Evolutionary conservation across 2,113 vertebrate genomes (phyloP).

Genomic region (Eonycteris spelaea): DNA sequence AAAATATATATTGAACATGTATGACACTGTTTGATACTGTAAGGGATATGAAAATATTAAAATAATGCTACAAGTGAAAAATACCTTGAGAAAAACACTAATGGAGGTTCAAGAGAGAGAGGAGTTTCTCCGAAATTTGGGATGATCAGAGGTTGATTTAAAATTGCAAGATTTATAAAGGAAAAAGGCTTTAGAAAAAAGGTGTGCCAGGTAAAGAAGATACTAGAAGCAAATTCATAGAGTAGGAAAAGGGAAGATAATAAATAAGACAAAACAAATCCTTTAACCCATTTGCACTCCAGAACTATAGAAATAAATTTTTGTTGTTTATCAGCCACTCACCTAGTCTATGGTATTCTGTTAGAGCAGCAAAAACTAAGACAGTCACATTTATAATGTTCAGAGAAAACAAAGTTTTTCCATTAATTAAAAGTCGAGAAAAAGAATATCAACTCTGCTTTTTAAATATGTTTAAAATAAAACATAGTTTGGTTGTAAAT

Average conservation of each 20-base stretch:
- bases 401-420: not conserved
- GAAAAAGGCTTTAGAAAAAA: not conserved
- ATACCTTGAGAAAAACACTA: not conserved
- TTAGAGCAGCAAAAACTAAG: not conserved
- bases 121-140: not conserved
- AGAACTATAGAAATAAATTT: not conserved
- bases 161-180: not conserved
- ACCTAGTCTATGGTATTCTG: not conserved
- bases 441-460: not conserved
- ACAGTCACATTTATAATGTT: not conserved
- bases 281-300: not conserved
- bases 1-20: not conserved
- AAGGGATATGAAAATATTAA: not conserved
- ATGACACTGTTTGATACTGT: not conserved
- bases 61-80: not conserved
- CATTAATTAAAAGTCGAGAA: not conserved
- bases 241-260: not conserved
- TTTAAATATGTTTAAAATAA: not conserved
- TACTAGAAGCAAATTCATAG: not conserved
- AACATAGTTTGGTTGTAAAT: not conserved
- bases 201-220: not conserved
- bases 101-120: not conserved
- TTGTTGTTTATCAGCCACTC: not conserved
- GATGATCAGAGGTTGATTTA: not conserved
- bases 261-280: not conserved